Base-by-base conservation (phyloP, 2,113 vertebrate species). In the Chloropsis cyanopogon region DNA sequence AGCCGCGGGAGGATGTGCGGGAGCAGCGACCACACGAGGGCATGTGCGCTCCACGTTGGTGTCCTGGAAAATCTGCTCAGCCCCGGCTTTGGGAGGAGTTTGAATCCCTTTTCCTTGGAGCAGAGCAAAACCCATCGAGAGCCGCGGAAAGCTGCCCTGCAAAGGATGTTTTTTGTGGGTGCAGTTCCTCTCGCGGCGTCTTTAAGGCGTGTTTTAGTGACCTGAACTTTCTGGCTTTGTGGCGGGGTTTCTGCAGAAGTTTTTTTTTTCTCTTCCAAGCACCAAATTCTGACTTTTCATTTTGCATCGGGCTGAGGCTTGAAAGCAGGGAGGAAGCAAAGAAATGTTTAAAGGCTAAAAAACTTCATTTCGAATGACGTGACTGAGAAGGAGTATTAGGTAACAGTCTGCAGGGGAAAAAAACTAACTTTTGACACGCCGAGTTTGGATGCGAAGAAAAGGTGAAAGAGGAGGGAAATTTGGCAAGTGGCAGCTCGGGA, bases 11-110 rank as follows among this genome's bases (percentile, higher is more conserved):
- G 5, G 17, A 4, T 1, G 33, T 1, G 9, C 6, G 4, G 57
- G 33, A 49, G 52, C 19, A 2, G 4, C 1, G 28, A 6, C 83
- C 97, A 79, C 96, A 54, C 79, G 97, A 95, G 92, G 96, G 96
- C 93, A 86, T 2, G 10, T 50, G 56, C 37, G 88, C 73, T 91
- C 93, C 69, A 76, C 61, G 28, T 4, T 41, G 2, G 11, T 3
- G 33, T 10, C 47, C 3, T 1, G 11, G 11, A 14, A 49, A 31
- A 12, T 13, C 53, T 9, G 9, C 56, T 29, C 19, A 5, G 6
- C 1, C 7, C 15, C 24, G 14, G 1, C 4, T 9, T 17, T 4
- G 54, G 9, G 37, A 26, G 54, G 14, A 52, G 42, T 15, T 44
- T 0, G 8, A 10, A 54, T 37, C 35, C 3, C 41, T 24, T 18